These are phyloP conservation scores for Patella ulyssiponensis DNA, from an alignment of 2,888 invertebrate genomes.

Conservation along the genomic window DNA sequence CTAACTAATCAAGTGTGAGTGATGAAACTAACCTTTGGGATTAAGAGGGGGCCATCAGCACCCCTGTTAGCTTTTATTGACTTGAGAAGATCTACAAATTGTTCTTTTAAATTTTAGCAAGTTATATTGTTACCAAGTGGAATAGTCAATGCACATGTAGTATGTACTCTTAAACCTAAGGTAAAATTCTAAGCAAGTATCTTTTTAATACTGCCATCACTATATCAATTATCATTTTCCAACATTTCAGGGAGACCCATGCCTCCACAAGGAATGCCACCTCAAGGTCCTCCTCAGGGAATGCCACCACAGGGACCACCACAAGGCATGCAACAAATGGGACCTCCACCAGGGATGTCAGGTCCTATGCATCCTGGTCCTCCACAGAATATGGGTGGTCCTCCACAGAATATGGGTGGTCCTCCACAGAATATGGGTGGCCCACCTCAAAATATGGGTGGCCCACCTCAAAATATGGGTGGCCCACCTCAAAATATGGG, in stretches of 20 bases:
- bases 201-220: not conserved
- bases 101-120: conserved; percentile 31
- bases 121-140: conserved; percentile 29
- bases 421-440: conserved; percentile 8
- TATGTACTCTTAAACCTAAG: not conserved
- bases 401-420: not conserved
- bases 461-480: conserved; percentile 24
- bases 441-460: conserved; percentile 15
- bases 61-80: not conserved
- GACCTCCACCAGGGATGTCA: conserved; percentile 14
- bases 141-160: not conserved
- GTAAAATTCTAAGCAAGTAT: not conserved
- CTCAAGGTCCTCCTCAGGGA: conserved; percentile 8
- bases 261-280: conserved; percentile 30
- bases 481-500: conserved; percentile 12
- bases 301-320: conserved; percentile 12
- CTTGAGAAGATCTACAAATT: not conserved
- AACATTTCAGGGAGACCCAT: conserved; percentile 14
- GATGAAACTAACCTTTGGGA: too few species aligned
- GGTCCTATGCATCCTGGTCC: conserved; percentile 22
- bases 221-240: not conserved
- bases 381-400: not conserved
- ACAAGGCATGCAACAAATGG: conserved; percentile 12
- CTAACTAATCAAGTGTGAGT: too few species aligned
- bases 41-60: too few species aligned